Conservation (phyloP, 2,113 vertebrate genomes). For the Indicator maculatus region DNA sequence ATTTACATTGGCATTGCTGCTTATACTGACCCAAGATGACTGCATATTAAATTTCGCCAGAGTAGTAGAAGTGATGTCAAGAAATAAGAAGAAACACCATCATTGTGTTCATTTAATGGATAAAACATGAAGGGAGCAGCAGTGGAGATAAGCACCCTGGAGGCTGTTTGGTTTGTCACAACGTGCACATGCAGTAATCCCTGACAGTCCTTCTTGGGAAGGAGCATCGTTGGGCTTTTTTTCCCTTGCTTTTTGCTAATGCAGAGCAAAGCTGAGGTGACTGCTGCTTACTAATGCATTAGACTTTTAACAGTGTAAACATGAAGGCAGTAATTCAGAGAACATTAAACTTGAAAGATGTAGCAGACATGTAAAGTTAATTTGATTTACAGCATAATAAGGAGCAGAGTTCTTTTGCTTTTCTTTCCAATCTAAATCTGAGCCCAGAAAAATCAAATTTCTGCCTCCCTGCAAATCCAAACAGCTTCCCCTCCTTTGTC, state of each 20-base stretch:
- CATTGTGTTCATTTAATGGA: constrained; percentile 1
- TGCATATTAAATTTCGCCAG: constrained; percentile 24
- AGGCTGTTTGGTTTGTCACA: constrained; percentile 46
- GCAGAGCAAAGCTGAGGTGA: constrained; percentile 36
- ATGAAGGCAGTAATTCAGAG: constrained; percentile 62
- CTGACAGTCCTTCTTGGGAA: constrained; percentile 4
- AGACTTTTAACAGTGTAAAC: constrained; percentile 56
- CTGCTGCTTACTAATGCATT: constrained; percentile 56
- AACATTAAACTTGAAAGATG: constrained; percentile 47
- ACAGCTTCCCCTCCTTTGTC: neutral
- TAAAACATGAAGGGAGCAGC: constrained; percentile 32
- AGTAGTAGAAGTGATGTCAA: constrained; percentile 4
- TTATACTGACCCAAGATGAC: constrained; percentile 5
- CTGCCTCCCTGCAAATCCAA: neutral
- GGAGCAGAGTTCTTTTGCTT: constrained; percentile 8
- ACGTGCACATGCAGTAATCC: constrained; percentile 10
- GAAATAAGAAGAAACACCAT: constrained; percentile 5
- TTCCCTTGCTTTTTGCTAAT: neutral
- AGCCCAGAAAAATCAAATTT: constrained; percentile 22
- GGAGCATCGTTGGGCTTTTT: neutral
- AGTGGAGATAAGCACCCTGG: neutral
- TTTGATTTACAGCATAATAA: constrained; percentile 57
- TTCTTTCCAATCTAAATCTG: neutral
- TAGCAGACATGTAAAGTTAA: constrained; percentile 32
- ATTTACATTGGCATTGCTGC: constrained; percentile 54